phyloP scores from a whole-genome alignment of 2,888 invertebrate genomes.

The Ceraclea dissimilis region DNA sequence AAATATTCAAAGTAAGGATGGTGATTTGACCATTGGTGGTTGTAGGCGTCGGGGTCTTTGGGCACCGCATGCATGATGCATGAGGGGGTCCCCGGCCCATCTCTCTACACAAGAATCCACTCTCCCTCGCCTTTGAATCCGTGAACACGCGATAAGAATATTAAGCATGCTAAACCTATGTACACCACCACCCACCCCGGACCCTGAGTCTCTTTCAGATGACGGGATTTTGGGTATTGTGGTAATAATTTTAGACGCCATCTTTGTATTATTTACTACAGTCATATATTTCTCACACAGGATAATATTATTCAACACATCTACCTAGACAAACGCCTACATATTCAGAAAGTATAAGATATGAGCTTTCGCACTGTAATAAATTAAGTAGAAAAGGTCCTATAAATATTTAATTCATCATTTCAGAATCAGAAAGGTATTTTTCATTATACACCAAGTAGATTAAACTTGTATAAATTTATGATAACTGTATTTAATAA shows the following conservation, averaged over 20 bases:
- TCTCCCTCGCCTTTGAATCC: constrained; percentile 25
- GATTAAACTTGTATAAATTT: too few species aligned
- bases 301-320: neutral
- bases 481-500: too few species aligned
- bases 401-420: too few species aligned
- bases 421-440: too few species aligned
- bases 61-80: constrained; percentile 25
- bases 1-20: constrained; percentile 4
- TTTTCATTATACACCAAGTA: too few species aligned
- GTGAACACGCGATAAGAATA: constrained; percentile 26
- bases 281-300: too few species aligned
- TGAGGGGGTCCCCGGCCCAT: constrained; percentile 22
- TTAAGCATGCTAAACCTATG: constrained; percentile 14
- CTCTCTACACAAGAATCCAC: constrained; percentile 25
- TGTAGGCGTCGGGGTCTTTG: constrained; percentile 1
- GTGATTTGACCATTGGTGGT: constrained; percentile 7
- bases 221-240: constrained; percentile 20
- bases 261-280: constrained; percentile 8
- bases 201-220: neutral
- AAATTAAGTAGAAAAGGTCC: too few species aligned
- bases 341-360: too few species aligned
- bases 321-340: too few species aligned
- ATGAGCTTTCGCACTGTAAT: too few species aligned
- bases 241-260: constrained; percentile 17
- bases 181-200: constrained; percentile 3